Evolutionary conservation across 2,888 invertebrate genomes (phyloP), one percentile per base, ranked within the genome.

Genomic region (Eupelmus urozonus): DNA sequence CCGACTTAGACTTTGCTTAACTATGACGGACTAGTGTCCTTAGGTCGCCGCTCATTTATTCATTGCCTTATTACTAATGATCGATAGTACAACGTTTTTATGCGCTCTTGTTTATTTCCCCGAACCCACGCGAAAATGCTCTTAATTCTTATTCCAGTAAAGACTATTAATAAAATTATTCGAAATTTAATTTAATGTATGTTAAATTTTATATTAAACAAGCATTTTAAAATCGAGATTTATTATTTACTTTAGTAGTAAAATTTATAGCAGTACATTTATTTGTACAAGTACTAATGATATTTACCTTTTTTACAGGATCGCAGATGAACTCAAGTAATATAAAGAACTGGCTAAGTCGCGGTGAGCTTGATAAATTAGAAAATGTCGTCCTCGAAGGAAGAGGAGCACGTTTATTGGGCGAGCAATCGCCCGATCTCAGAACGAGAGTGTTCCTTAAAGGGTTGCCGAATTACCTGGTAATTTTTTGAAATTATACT

Each of bases 351-450:
- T 91, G 92, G 90, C 90, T 93, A 63, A 88, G 92, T 66, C 91
- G 90, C 69, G 94, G 94, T 13, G 94, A 94, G 83, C 87, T 94
- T 57, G 93, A 93, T 4, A 93, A 92, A 84, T 88, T 95, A 74
- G 94, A 94, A 86, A 92, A 93, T 85, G 89, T 94, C 25, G 92
- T 94, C 0, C 86, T 94, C 59, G 93, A 94, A 84, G 95, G 95
- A 2, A 93, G 94, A 86, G 95, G 93, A 0, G 92, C 92, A 80
- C 91, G 93, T 83, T 89, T 95, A 57, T 86, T 94, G 73, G 94
- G 93, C 4, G 93, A 94, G 87, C 91, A 92, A 76, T 92, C 93
- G 0, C 90, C 92, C 1, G 93, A 93, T 85, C 91, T 92, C 62
- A 91, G 92, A 84, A 93, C 93, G 13, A 91, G 93, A 82, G 92